Percentiles rank a stretch among this genome's conserved stretches.
phyloP scores from a whole-genome alignment of 1,140 invertebrate genomes.

The Zaprionus nigranus region DNA sequence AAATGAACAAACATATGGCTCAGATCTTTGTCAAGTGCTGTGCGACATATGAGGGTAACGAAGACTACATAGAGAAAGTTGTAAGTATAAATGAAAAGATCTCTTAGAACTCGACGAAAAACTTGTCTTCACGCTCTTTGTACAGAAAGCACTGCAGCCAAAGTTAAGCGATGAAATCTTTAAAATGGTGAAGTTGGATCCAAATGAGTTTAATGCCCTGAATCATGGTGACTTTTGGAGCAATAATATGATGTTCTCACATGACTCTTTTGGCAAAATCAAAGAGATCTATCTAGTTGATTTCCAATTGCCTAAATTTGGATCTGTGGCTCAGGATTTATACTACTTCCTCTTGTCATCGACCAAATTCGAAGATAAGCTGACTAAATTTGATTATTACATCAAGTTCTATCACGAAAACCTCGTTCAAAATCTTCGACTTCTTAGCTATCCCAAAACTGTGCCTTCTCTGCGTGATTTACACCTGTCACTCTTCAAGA shows the following conservation, averaged over 20 bases:
- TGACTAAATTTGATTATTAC: conserved; percentile 73
- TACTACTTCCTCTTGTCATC: conserved; percentile 69
- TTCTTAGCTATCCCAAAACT: conserved; percentile 64
- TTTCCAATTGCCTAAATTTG: conserved; percentile 67
- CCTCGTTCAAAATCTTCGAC: conserved; percentile 53
- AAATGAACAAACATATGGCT: conserved; percentile 32
- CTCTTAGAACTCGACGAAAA: not conserved
- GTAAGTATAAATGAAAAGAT: not conserved
- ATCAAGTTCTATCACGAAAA: conserved; percentile 73
- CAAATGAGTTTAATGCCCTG: conserved; percentile 86
- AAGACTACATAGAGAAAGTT: conserved; percentile 5
- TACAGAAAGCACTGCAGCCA: conserved; percentile 37
- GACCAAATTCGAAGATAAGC: conserved; percentile 68
- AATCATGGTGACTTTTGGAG: conserved; percentile 87
- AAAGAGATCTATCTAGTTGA: conserved; percentile 71
- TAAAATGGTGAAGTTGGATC: conserved; percentile 51
- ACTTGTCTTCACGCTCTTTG: conserved; percentile 3
- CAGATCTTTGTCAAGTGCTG: conserved; percentile 45
- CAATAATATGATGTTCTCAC: conserved; percentile 87
- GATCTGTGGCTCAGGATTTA: conserved; percentile 63
- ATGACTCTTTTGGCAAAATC: conserved; percentile 84
- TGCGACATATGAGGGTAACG: conserved; percentile 37
- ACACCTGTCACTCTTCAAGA: conserved; percentile 58
- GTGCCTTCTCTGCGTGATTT: conserved; percentile 61
- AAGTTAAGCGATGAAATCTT: conserved; percentile 40